Percentiles rank a stretch among this genome's conserved stretches.
These are phyloP conservation scores for Eupleurogrammus muticus DNA, from an alignment of 2,797 vertebrate genomes.

Conservation along the genomic window DNA sequence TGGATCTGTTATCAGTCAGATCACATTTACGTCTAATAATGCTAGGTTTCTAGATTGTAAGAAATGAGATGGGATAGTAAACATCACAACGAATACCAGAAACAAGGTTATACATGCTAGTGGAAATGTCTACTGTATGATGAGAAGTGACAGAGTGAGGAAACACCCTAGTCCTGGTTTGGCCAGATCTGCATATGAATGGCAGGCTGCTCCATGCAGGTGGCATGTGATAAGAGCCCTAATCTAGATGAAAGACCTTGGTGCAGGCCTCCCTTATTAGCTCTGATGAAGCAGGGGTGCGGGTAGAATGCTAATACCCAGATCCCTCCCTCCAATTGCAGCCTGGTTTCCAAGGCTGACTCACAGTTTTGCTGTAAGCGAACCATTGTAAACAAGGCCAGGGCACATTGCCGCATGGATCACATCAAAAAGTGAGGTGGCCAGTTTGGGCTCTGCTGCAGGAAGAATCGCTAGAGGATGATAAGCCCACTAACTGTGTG, in stretches of 20 bases:
- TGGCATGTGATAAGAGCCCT: constrained; percentile 81
- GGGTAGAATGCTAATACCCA: constrained; percentile 78
- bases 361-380: constrained; percentile 51
- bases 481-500: constrained; percentile 78
- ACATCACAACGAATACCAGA: constrained; percentile 48
- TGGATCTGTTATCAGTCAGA: background rate
- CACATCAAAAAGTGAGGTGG: constrained; percentile 57
- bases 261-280: constrained; percentile 80
- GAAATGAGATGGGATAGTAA: constrained; percentile 48
- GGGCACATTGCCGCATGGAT: constrained; percentile 45
- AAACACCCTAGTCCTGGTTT: constrained; percentile 60
- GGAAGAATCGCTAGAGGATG: constrained; percentile 60
- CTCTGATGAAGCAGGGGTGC: constrained; percentile 71
- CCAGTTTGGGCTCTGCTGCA: constrained; percentile 38
- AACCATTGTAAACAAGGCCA: constrained; percentile 73
- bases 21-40: constrained; percentile 21
- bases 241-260: constrained; percentile 81
- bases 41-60: constrained; percentile 28
- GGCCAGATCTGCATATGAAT: constrained; percentile 80
- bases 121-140: constrained; percentile 64
- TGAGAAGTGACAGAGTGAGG: constrained; percentile 75
- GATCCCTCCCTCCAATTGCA: constrained; percentile 51
- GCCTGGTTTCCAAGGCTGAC: constrained; percentile 41
- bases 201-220: constrained; percentile 76
- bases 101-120: constrained; percentile 57